Conservation (phyloP, 2,797 vertebrate species). For the Chaunax sp. region DNA sequence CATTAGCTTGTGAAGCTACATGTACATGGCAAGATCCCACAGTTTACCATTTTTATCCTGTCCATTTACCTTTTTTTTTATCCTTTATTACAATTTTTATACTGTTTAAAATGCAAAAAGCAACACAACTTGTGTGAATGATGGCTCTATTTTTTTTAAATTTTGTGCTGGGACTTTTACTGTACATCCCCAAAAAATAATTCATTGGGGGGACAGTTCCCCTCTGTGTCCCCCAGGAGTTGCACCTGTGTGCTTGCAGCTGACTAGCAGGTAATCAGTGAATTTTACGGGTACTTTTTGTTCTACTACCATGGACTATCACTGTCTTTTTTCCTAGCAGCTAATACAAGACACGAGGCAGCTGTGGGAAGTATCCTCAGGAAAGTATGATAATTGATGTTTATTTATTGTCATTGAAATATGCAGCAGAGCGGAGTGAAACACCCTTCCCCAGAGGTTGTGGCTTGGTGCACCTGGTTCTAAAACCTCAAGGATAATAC, state of each 20-base stretch:
- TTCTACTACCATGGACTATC: slow-evolving; percentile 22
- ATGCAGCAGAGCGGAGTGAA: slow-evolving; percentile 60
- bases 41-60: too few relatives aligned
- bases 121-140: too few relatives aligned
- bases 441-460: slow-evolving; percentile 48
- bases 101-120: too few relatives aligned
- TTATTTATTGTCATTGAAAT: slow-evolving; percentile 79
- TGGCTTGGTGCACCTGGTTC: slow-evolving; percentile 66
- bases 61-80: too few relatives aligned
- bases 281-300: slow-evolving; percentile 19
- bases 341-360: slow-evolving; percentile 29
- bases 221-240: too few relatives aligned
- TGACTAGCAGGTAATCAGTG: slow-evolving; percentile 14
- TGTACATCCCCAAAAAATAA: too few relatives aligned
- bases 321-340: slow-evolving; percentile 14
- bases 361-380: slow-evolving; percentile 57
- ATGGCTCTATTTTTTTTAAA: too few relatives aligned
- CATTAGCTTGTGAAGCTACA: too few relatives aligned
- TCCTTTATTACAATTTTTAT: too few relatives aligned
- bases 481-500: slow-evolving; percentile 67
- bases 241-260: neutral
- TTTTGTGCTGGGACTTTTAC: too few relatives aligned
- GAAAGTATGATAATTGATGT: slow-evolving; percentile 79
- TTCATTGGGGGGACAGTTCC: too few relatives aligned
- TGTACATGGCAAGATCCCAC: too few relatives aligned